Conservation (phyloP, 2,797 vertebrate genomes). For the Chelonia mydas region DNA sequence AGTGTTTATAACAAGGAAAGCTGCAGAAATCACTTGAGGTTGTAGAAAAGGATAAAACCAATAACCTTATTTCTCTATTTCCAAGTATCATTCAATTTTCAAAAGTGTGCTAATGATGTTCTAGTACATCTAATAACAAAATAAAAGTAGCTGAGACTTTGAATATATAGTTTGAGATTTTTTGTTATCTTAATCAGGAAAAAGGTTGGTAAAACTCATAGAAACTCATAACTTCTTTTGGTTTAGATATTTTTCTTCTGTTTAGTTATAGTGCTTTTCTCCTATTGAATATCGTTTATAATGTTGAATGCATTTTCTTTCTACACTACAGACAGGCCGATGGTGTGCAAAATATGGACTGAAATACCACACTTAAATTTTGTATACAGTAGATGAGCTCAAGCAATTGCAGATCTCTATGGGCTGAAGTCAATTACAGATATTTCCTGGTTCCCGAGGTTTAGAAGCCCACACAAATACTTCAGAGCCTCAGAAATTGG, state of each 20-base stretch:
- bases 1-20: constrained; percentile 33
- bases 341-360: constrained; percentile 30
- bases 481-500: constrained; percentile 5
- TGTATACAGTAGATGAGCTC: constrained; percentile 25
- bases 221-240: neutral
- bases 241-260: neutral
- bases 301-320: constrained; percentile 31
- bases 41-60: constrained; percentile 27
- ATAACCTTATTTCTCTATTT: constrained; percentile 17
- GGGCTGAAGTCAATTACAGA: constrained; percentile 21
- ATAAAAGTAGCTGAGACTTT: constrained; percentile 10
- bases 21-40: constrained; percentile 5
- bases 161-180: neutral
- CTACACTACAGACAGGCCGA: constrained; percentile 35
- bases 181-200: constrained; percentile 7
- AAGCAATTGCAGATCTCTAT: constrained; percentile 36
- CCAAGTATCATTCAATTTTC: neutral
- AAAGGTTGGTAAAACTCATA: constrained; percentile 20
- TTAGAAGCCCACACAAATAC: constrained; percentile 35
- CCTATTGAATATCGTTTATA: constrained; percentile 46
- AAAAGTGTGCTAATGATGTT: constrained; percentile 34
- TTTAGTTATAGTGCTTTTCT: neutral
- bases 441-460: neutral
- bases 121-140: constrained; percentile 27
- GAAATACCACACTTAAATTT: constrained; percentile 52